These are phyloP conservation scores for Pluvianellus socialis DNA, from an alignment of 2,113 vertebrate genomes.

Conservation along the genomic window DNA sequence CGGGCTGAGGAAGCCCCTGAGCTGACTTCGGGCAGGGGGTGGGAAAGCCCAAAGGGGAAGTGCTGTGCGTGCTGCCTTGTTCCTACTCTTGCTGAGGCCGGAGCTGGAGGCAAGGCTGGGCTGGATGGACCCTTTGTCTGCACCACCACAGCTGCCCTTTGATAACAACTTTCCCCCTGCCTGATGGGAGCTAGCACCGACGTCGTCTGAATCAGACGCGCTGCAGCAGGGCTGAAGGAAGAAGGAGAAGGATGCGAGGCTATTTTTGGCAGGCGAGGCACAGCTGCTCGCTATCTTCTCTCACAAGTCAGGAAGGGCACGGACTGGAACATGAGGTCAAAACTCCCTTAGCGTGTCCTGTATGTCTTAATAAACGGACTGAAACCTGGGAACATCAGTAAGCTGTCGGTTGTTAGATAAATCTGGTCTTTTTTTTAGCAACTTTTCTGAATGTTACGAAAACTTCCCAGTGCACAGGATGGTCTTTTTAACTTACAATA, in stretches of 20 bases:
- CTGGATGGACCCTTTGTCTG: background rate
- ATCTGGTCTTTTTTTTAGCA: background rate
- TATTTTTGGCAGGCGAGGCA: background rate
- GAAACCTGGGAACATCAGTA: background rate
- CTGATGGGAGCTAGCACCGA: background rate
- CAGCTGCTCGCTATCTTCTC: background rate
- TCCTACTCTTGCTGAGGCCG: background rate
- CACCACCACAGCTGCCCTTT: background rate
- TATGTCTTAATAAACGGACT: background rate
- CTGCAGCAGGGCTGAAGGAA: background rate
- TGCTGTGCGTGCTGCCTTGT: background rate
- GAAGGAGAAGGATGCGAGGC: background rate
- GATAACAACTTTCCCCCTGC: background rate
- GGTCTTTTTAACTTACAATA: background rate
- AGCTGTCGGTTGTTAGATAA: background rate
- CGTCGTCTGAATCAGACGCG: background rate
- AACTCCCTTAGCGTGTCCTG: background rate
- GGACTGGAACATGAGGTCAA: conserved; percentile 5
- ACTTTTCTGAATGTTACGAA: background rate
- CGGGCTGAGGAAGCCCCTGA: background rate
- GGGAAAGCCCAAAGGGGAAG: background rate
- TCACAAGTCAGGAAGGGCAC: conserved; percentile 32
- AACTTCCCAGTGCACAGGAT: background rate
- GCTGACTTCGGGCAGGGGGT: background rate
- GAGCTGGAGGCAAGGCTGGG: background rate